Evolutionary conservation across 1,140 invertebrate genomes (phyloP), one percentile per base, ranked within the genome.

Genomic region (Drosophila bipectinata): DNA sequence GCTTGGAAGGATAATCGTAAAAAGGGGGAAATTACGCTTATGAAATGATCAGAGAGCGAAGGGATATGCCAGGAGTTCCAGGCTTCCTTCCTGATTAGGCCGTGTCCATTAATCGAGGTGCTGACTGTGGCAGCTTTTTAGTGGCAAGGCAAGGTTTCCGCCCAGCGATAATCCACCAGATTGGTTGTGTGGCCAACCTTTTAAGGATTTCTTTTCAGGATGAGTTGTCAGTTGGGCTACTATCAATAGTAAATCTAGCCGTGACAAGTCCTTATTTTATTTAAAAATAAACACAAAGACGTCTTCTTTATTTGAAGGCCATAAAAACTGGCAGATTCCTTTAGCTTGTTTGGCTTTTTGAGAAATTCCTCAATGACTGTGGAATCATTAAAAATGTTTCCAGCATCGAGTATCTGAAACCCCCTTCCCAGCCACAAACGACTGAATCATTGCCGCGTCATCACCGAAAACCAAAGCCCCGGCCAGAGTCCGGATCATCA

Each of bases 1-100:
- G 61, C 74, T 75, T 72, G 63, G 66, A 61, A 74, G 72, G 78
- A 81, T 85, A 81, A 85, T 87, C 82, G 83, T 81, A 74, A 85
- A 81, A 57, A 18, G 69, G 57, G 75, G 79, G 64, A 78, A 82
- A 83, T 78, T 78, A 55, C 51, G 79, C 79, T 76, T 75, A 76
- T 79, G 66, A 83, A 83, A 82, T 82, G 79, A 82, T 81, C 79
- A 37, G n/a, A 39, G 21, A 48, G 26, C 26, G 3, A 8, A 30
- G 41, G 48, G 51, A 63, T 45, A 52, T 51, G 55, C 26, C 26
- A 1, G 26, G 34, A 37, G 10, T 9, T 37, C 8, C 34, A 37
- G 12, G 9, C 21, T 37, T 28, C 18, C 44, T 45, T 52, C 67
- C 61, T 79, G 77, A 79, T 79, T 79, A 79, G 77, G 61, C 56